phyloP scores from a whole-genome alignment of 2,797 vertebrate species.

The Megaceryle alcyon region DNA sequence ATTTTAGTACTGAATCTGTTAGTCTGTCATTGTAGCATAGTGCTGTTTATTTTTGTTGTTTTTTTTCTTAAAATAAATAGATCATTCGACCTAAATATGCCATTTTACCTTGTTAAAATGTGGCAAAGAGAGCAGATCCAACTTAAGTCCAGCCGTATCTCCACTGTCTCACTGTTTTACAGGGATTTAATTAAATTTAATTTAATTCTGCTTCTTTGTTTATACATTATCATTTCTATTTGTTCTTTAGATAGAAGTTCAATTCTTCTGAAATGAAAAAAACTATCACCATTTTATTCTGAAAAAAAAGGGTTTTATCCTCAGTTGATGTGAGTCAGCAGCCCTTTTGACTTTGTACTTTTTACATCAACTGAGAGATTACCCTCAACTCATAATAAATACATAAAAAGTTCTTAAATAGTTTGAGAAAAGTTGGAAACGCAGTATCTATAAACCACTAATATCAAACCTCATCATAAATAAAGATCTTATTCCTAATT shows the following conservation, averaged over 20 bases:
- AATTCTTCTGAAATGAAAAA: background rate
- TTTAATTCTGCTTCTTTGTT: constrained; percentile 13
- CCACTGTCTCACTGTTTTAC: background rate
- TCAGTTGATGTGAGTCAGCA: background rate
- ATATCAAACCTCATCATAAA: background rate
- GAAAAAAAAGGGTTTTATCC: background rate
- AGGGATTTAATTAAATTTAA: constrained; percentile 16
- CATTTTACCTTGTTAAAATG: constrained; percentile 9
- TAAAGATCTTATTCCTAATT: background rate
- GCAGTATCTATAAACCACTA: background rate
- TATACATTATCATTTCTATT: constrained; percentile 29
- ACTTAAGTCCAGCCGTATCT: background rate
- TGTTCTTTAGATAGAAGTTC: constrained; percentile 21
- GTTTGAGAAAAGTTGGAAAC: background rate
- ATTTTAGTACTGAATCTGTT: background rate
- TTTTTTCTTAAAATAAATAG: background rate
- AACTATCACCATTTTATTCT: background rate
- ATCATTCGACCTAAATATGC: background rate
- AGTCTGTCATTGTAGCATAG: background rate
- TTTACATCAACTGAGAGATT: background rate
- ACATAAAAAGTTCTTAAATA: background rate
- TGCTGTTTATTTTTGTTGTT: background rate
- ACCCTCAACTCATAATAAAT: background rate
- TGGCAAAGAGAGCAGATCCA: background rate
- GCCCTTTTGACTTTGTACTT: background rate